Evolutionary conservation across 2,113 vertebrate species (phyloP), one percentile per base, ranked within the genome.

Genomic region (Struthio camelus): DNA sequence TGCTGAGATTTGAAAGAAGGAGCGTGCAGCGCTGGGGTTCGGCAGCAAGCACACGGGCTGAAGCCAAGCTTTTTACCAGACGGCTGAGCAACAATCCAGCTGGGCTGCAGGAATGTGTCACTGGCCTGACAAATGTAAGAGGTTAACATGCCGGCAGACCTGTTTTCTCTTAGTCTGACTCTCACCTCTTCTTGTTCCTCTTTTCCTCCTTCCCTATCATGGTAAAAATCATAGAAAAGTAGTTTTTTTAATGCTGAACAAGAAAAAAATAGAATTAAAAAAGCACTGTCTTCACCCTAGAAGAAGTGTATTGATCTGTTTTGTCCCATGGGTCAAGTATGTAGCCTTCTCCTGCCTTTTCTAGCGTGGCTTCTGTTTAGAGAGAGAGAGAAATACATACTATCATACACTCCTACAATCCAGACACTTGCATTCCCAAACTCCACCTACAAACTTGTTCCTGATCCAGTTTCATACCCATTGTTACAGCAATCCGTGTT

Each of bases 21-120:
- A 0, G 1, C 0, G 3, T 36, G 19, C 24, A 36, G 30, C 9
- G 42, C 1, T 0, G 13, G 53, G n/a, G 5, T 9, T 17, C 1
- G 6, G 54, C 38, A 75, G 65, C 13, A 75, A 70, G 56, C 44
- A 28, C 11, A 14, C 10, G 19, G 40, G 9, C 54, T 36, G 61
- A 27, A 20, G 25, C 2, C 56, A 23, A 42, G 23, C 36, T 44
- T 17, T 34, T 48, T 34, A 23, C 10, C 30, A 38, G 48, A 27
- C 9, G 40, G 24, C 27, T 25, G 22, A 77, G 58, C 1, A 0
- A 44, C n/a, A 50, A 34, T 17, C 66, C 53, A 27, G 25, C 59
- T 58, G 85, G 19, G 32, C 42, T 87, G 28, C 2, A 1, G 42
- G 56, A 54, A 25, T 1, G 32, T 1, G 3, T 17, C 7, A 71